Conservation (phyloP, 2,797 vertebrate genomes). For the Staurois parvus region DNA sequence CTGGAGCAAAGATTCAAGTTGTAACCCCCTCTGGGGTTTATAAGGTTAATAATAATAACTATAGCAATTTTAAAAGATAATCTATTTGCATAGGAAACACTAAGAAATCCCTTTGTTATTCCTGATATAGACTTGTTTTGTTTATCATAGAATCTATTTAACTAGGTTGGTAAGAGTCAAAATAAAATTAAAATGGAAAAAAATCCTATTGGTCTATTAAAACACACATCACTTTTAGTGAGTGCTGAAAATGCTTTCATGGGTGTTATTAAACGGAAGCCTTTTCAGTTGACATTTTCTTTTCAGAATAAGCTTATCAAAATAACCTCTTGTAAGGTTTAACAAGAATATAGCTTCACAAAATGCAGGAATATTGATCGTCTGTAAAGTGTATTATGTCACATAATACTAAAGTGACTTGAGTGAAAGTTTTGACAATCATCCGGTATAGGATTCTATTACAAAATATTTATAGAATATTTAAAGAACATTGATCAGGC, state of each 20-base stretch:
- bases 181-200: background rate
- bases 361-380: constrained; percentile 6
- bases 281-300: constrained; percentile 21
- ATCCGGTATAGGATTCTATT: too few relatives aligned
- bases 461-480: too few relatives aligned
- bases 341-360: constrained; percentile 5
- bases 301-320: constrained; percentile 5
- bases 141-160: background rate
- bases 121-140: too few relatives aligned
- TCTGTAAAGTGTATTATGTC: constrained; percentile 9
- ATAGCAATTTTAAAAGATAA: too few relatives aligned
- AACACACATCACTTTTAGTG: background rate
- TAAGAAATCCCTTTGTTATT: too few relatives aligned
- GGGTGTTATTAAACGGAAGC: constrained; percentile 21
- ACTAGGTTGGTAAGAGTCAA: background rate
- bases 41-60: too few relatives aligned
- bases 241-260: background rate
- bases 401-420: constrained; percentile 10
- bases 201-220: background rate
- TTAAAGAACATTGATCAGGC: too few relatives aligned
- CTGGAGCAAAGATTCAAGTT: too few relatives aligned
- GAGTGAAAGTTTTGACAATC: background rate
- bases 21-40: too few relatives aligned
- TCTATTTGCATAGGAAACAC: too few relatives aligned
- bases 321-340: constrained; percentile 11